Conservation (phyloP, 1,140 invertebrate genomes). For the Berghia stephanieae region DNA sequence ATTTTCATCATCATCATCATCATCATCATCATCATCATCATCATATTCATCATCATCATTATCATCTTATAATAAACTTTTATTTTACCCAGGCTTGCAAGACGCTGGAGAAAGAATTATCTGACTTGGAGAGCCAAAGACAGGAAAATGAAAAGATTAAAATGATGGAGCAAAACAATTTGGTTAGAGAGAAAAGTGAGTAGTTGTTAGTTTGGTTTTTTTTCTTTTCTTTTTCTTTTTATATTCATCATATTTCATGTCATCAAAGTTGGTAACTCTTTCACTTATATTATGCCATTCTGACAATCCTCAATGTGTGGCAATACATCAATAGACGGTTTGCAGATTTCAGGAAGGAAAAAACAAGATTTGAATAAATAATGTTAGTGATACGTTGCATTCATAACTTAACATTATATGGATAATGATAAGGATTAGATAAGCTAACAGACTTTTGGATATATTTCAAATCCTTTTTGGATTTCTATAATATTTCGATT, state of each 20-base stretch:
- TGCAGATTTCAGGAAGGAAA: too few relatives aligned
- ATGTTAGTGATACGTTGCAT: too few relatives aligned
- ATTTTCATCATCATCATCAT: neutral
- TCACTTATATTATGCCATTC: neutral
- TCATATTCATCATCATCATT: too few relatives aligned
- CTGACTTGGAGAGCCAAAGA: conserved; percentile 47
- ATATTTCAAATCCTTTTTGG: too few relatives aligned
- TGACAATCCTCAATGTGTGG: neutral
- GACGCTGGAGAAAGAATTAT: conserved; percentile 47
- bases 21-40: too few relatives aligned
- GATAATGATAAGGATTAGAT: too few relatives aligned
- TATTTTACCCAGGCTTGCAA: conserved; percentile 45
- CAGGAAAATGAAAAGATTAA: conserved; percentile 51
- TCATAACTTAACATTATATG: too few relatives aligned
- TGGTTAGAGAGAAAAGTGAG: conserved; percentile 49
- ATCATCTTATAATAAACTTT: neutral
- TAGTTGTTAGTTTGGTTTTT: neutral
- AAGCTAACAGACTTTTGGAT: too few relatives aligned
- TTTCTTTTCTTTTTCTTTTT: neutral
- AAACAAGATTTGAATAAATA: too few relatives aligned
- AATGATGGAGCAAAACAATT: conserved; percentile 33
- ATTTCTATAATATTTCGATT: too few relatives aligned
- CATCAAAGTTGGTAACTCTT: neutral
- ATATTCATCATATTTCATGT: neutral
- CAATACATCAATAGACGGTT: neutral